Conservation (phyloP, 2,113 vertebrate species). For the Chaetodon auriga region DNA sequence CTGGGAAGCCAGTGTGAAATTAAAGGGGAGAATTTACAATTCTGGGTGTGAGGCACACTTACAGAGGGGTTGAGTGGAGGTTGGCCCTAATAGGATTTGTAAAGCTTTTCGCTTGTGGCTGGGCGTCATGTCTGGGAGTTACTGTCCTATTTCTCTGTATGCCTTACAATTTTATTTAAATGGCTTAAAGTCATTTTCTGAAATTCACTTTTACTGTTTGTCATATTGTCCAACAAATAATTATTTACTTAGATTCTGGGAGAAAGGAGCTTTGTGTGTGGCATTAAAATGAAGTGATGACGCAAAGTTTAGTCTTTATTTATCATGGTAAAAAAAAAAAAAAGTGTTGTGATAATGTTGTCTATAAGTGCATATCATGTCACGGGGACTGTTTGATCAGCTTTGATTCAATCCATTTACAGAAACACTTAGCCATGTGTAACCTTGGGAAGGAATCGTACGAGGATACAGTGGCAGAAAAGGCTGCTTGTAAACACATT, state of each 20-base stretch:
- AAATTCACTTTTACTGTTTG: constrained; percentile 7
- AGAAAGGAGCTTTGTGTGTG: not conserved
- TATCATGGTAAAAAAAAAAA: not conserved
- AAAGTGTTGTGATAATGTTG: not conserved
- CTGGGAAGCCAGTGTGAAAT: constrained; percentile 81
- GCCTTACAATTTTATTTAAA: not conserved
- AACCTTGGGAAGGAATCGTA: constrained; percentile 39
- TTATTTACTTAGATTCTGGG: not conserved
- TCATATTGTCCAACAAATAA: not conserved
- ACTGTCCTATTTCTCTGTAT: constrained; percentile 36
- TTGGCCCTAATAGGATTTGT: constrained; percentile 74
- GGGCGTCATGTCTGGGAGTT: constrained; percentile 30
- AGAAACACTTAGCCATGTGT: constrained; percentile 18
- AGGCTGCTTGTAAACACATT: constrained; percentile 51
- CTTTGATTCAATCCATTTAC: constrained; percentile 37
- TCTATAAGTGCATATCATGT: not conserved
- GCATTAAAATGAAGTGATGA: not conserved
- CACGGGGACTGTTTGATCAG: not conserved
- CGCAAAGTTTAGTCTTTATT: not conserved
- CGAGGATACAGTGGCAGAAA: constrained; percentile 8
- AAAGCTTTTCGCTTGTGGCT: constrained; percentile 59
- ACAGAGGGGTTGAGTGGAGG: constrained; percentile 31
- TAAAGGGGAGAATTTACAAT: constrained; percentile 78
- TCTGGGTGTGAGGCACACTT: constrained; percentile 57
- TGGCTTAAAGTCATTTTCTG: constrained; percentile 1